Base-by-base conservation (phyloP, 1,140 invertebrate genomes). In the Heliconius eleuchia region DNA sequence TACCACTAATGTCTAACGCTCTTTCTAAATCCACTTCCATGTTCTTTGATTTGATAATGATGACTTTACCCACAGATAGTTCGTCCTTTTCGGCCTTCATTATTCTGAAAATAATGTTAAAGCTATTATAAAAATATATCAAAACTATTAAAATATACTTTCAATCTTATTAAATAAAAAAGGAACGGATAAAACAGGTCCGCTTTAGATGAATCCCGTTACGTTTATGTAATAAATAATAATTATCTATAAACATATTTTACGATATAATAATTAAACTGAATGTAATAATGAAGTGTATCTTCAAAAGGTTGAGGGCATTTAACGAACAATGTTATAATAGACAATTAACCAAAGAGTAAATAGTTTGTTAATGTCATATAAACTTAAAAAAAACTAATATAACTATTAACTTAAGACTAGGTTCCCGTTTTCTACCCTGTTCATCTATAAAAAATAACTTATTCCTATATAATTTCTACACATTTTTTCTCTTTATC, bases 1-100 rank as follows among this genome's bases (percentile, higher is more conserved):
- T 37, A 92, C 90, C 89, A 39, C 88, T 86, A 2, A 91, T 74
- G n/a, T 91, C 88, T 71, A 92, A 46, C 0, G 90, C 90, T 18
- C 86, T 88, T 74, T 92, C 90, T 19, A 91, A 83, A 66, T 89
- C 87, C 9, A 80, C 83, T 75, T 89, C 87, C 84, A 88, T 84
- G 5, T 80, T 72, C 57, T 77, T 74, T 2, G 57, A 71, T 55
- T 78, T 72, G 11, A 39, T 39, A 7, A 71, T 7, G 1, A 73
- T 37, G 23, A 50, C 27, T 34, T 34, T 74, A 8, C 71, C 30
- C 8, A 73, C 2, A 4, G 66, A 46, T 3, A 76, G n/a, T 2
- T 71, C 50, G 13, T 73, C 30, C n/a, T 79, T 74, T 19, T 77
- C 78, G 19, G 11, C 78, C 70, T 70, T 79, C 84, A 84, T 85